phyloP scores from a whole-genome alignment of 2,113 vertebrate species.

The Ptilorrhoa leucosticta region DNA sequence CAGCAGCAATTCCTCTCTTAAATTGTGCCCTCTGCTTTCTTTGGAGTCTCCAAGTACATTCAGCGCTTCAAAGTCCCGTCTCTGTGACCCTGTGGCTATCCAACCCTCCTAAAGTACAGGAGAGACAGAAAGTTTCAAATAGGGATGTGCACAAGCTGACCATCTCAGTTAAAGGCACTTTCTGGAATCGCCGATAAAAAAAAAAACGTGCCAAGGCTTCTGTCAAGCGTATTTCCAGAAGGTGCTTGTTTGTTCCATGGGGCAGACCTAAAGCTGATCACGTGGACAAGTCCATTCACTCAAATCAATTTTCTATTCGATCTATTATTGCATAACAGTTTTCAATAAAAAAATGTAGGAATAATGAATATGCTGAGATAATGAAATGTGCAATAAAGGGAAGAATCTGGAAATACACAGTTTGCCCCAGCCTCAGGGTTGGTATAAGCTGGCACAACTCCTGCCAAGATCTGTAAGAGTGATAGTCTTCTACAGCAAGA shows the following conservation, averaged over 20 bases:
- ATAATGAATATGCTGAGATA: not conserved
- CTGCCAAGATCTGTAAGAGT: not conserved
- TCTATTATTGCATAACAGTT: not conserved
- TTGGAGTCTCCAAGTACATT: not conserved
- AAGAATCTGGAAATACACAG: not conserved
- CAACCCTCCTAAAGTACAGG: not conserved
- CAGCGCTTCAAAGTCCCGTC: not conserved
- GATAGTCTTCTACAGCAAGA: not conserved
- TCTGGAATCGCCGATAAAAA: not conserved
- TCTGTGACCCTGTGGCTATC: not conserved
- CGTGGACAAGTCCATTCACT: rapidly evolving
- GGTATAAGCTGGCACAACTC: not conserved
- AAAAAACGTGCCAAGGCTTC: not conserved
- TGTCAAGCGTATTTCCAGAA: not conserved
- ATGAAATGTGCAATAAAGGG: not conserved
- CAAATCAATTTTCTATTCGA: not conserved
- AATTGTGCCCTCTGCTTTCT: not conserved
- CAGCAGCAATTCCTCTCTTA: not conserved
- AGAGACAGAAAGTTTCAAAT: not conserved
- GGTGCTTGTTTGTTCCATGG: not conserved
- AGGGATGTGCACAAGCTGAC: not conserved
- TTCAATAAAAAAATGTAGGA: not conserved
- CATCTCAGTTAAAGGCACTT: not conserved
- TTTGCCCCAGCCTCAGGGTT: not conserved
- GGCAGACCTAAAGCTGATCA: not conserved